These are phyloP conservation scores for Labrus mixtus DNA, from an alignment of 2,113 vertebrate species.

Conservation along the genomic window DNA sequence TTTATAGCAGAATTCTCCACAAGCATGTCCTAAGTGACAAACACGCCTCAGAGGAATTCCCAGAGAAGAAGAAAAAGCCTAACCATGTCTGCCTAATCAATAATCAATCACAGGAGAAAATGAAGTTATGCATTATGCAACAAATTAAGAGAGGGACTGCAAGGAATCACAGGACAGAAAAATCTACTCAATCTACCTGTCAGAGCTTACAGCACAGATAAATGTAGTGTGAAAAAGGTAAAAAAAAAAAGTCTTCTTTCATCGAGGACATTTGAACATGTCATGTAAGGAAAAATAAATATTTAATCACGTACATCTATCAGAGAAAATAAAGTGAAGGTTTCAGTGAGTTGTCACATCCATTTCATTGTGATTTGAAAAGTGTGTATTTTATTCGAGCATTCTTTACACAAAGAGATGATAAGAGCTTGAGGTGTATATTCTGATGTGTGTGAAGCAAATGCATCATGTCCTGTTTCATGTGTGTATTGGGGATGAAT, in stretches of 20 bases:
- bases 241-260: not conserved
- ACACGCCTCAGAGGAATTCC: not conserved
- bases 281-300: too few relatives aligned
- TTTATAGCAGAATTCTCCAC: not conserved
- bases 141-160: not conserved
- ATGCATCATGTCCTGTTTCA: not conserved
- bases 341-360: not conserved
- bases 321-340: not conserved
- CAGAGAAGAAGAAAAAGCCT: not conserved
- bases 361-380: too few relatives aligned
- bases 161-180: not conserved
- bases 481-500: not conserved
- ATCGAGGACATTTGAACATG: too few relatives aligned
- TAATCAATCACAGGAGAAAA: slow-evolving; percentile 46
- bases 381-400: too few relatives aligned
- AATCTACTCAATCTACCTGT: not conserved
- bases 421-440: too few relatives aligned
- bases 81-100: slow-evolving; percentile 7
- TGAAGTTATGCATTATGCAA: slow-evolving; percentile 25
- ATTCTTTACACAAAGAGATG: too few relatives aligned
- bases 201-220: not conserved
- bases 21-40: slow-evolving; percentile 1
- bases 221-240: not conserved
- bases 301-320: not conserved
- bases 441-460: not conserved